Evolutionary conservation across 2,888 invertebrate species (phyloP).

Genomic region (Drosophila mayaguana): DNA sequence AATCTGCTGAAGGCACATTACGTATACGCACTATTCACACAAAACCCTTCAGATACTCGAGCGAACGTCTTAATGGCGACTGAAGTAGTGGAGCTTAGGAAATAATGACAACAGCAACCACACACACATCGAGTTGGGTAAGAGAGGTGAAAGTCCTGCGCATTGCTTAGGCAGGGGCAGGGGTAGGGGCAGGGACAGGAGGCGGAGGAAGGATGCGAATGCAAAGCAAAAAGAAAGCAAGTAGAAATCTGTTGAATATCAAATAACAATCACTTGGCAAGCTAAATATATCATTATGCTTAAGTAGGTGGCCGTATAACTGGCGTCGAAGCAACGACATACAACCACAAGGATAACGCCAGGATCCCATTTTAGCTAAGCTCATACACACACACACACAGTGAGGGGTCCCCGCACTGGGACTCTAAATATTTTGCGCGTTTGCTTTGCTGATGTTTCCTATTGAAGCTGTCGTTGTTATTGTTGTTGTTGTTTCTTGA

Average conservation of each 20-base stretch:
- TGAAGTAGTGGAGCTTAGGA: constrained; percentile 52
- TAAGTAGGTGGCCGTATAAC: constrained; percentile 67
- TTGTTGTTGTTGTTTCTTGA: constrained; percentile 11
- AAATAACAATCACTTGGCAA: constrained; percentile 81
- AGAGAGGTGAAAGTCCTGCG: constrained; percentile 7
- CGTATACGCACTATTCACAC: constrained; percentile 59
- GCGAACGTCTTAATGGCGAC: constrained; percentile 42
- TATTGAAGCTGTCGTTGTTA: constrained; percentile 22
- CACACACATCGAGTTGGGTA: constrained; percentile 49
- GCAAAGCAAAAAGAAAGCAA: constrained; percentile 24
- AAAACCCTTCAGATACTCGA: constrained; percentile 29
- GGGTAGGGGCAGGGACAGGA: neutral
- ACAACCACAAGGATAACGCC: constrained; percentile 49
- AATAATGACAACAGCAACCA: constrained; percentile 56
- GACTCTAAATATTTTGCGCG: constrained; percentile 55
- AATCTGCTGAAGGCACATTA: constrained; percentile 45
- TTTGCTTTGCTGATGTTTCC: constrained; percentile 49
- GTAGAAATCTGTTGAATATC: constrained; percentile 81
- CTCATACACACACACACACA: constrained; percentile 32
- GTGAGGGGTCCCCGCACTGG: constrained; percentile 11
- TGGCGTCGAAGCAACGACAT: constrained; percentile 31
- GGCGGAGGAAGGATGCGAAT: constrained; percentile 3
- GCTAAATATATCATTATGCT: constrained; percentile 80
- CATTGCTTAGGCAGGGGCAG: neutral
- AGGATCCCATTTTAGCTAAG: constrained; percentile 56